Base-by-base conservation (phyloP, 2,888 invertebrate genomes). In the Drosophila putrida region DNA sequence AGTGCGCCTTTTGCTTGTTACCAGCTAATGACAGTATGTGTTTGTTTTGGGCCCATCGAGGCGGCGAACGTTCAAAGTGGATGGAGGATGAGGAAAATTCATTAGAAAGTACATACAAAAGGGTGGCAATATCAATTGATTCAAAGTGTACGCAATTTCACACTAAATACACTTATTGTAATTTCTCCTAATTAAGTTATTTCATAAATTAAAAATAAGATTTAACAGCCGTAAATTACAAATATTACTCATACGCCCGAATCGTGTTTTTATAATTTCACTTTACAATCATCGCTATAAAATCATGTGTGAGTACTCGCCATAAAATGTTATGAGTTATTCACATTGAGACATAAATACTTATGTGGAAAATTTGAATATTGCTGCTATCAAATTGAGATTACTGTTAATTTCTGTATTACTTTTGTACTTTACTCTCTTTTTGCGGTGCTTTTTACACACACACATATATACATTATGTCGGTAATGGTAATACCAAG, bases 401-500 rank as follows among this genome's bases (percentile, higher is more conserved):
- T 59, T 36, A 36, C 27, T 39, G 58, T 41, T 46, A 36, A 65
- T 57, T 36, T 65, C 15, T 47, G 41, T 41, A 65, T 65, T 51
- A 64, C 31, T 61, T 33, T 33, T 25, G 35, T 28, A 57, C 10
- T 11, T 8, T 39, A 9, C 25, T 15, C 36, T n/a, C 27, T 13
- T 44, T 44, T 27, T 41, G 31, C 13, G 46, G 9, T 10, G 41
- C 39, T 39, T 39, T 15, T n/a, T 4, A 62, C 58, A 44, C 70
- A 57, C 55, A 47, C 55, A 62, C 35, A 53, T 11, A 33, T 25
- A 59, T 27, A 67, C 43, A 31, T 31, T 31, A 8, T 59, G 72
- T 50, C 36, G 35, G 64, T 59, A 73, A 64, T 85, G 80, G 58
- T 87, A 75, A 73, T 84, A 60, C 73, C 82, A 72, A 89, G 89